Evolutionary conservation across 92 coral and sea anemone genomes (phyloP).

Genomic region (Porites divaricata): DNA sequence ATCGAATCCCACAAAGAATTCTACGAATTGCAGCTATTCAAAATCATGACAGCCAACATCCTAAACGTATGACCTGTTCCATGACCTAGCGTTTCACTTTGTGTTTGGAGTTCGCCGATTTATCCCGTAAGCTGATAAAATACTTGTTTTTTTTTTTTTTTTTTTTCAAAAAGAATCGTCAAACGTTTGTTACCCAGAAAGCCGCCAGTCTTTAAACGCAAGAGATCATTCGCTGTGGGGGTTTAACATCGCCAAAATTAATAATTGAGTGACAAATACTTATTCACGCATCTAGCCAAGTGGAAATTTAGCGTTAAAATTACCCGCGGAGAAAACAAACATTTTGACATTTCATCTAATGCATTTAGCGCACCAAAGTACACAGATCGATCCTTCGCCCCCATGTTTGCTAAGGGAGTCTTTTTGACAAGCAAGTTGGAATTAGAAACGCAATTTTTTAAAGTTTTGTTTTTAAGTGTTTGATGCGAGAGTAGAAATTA

Average conservation of each 20-base stretch:
- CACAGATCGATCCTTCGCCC: constrained; percentile 7
- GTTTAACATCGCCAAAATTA: background rate
- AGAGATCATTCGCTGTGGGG: constrained; percentile 3
- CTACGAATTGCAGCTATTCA: constrained; percentile 42
- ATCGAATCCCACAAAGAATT: constrained; percentile 52
- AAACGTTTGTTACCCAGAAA: background rate
- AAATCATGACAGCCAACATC: constrained; percentile 31
- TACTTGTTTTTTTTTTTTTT: constrained; percentile 3
- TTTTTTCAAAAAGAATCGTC: background rate
- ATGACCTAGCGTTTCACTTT: constrained; percentile 19
- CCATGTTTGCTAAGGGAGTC: background rate
- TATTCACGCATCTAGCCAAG: background rate
- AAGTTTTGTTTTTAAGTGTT: too few relatives aligned
- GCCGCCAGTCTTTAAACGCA: background rate
- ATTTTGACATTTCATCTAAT: constrained; percentile 34
- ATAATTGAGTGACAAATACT: constrained; percentile 28
- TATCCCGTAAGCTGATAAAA: constrained; percentile 13
- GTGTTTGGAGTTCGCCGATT: constrained; percentile 10
- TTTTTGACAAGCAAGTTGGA: background rate
- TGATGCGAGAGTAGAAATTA: too few relatives aligned
- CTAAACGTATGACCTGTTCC: constrained; percentile 23
- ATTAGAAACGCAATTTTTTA: too few relatives aligned
- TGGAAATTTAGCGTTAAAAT: background rate
- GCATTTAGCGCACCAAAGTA: constrained; percentile 7
- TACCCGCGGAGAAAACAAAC: constrained; percentile 20